Evolutionary conservation across 2,888 invertebrate species (phyloP).

Genomic region (Antheraea yamamai): DNA sequence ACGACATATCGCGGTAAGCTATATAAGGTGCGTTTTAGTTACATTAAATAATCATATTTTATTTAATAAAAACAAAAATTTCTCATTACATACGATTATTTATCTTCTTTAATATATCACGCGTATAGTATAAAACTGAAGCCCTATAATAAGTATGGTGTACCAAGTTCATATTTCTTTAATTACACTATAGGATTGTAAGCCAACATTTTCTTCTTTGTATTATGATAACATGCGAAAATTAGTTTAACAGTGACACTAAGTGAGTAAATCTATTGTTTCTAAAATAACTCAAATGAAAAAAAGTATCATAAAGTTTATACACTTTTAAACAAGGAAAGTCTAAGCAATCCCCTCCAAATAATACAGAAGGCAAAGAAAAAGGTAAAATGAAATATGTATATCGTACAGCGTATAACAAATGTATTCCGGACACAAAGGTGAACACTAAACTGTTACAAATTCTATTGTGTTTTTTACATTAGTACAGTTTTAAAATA

Average conservation of each 20-base stretch:
- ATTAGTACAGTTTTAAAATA: conserved; percentile 50
- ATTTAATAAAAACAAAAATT: not conserved
- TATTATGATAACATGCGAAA: not conserved
- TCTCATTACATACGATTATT: not conserved
- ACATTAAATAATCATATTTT: too few relatives aligned
- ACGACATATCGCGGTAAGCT: not conserved
- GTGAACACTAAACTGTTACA: not conserved
- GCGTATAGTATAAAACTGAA: not conserved
- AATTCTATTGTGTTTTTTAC: conserved; percentile 6
- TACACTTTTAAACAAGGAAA: too few relatives aligned
- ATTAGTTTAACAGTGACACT: not conserved
- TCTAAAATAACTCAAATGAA: not conserved
- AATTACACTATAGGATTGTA: not conserved
- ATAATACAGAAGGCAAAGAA: not conserved
- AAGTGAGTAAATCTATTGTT: not conserved
- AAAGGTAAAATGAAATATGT: not conserved
- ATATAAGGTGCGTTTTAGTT: not conserved
- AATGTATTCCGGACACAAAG: not conserved
- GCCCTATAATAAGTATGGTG: not conserved
- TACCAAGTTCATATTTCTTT: not conserved
- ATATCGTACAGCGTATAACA: not conserved
- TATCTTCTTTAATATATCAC: not conserved
- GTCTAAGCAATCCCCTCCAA: not conserved
- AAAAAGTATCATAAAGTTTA: not conserved
- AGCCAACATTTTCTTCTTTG: not conserved